Evolutionary conservation across 1,140 invertebrate species (phyloP).

Genomic region (Drosophila suzukii): DNA sequence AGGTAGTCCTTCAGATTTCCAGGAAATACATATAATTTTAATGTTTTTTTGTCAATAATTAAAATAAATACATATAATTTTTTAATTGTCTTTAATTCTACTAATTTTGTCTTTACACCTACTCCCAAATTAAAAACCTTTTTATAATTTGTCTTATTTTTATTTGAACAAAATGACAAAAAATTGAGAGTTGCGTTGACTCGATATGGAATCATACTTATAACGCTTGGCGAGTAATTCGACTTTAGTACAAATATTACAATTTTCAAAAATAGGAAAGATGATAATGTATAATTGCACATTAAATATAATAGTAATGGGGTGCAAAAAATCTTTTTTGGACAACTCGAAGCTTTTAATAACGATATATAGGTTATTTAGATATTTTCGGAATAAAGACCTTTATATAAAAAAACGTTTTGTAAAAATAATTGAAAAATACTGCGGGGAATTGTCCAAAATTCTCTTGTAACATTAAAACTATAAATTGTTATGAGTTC

Average conservation of each 20-base stretch:
- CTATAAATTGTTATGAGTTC: not conserved
- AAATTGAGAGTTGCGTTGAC: slow-evolving; percentile 3
- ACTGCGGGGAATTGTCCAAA: not conserved
- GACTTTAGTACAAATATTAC: not conserved
- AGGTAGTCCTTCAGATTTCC: not conserved
- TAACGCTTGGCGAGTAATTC: not conserved
- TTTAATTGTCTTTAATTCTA: not conserved
- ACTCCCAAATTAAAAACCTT: not conserved
- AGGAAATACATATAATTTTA: not conserved
- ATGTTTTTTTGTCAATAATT: not conserved
- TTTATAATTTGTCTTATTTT: not conserved
- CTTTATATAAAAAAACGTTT: not conserved
- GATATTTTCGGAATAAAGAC: too few relatives aligned
- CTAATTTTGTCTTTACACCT: too few relatives aligned
- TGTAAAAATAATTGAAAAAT: not conserved
- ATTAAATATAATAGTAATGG: not conserved
- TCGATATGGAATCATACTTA: slow-evolving; percentile 1
- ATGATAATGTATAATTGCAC: not conserved
- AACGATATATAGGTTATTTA: too few relatives aligned
- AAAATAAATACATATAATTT: not conserved
- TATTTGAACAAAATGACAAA: slow-evolving; percentile 39
- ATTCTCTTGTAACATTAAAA: not conserved
- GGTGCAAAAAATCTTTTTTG: not conserved
- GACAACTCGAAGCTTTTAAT: not conserved
- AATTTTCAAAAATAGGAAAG: not conserved